These are phyloP conservation scores for Phenganax subtilis DNA, from an alignment of 92 coral and sea anemone genomes.

Conservation along the genomic window DNA sequence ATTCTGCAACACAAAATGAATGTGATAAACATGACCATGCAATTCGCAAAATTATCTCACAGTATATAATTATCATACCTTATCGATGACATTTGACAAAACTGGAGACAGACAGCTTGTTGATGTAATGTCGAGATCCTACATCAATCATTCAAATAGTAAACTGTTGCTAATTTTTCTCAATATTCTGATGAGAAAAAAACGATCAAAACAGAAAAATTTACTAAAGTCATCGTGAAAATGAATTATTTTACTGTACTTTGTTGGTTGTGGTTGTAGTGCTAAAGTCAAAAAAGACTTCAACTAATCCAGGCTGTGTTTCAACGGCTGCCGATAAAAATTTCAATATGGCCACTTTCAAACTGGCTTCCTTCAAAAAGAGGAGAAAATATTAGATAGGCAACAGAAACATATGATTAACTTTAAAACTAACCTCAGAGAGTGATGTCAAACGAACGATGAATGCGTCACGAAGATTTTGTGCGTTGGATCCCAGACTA, in stretches of 20 bases:
- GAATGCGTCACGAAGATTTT: slow-evolving; percentile 74
- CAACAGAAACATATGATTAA: too few species aligned
- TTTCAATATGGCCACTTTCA: slow-evolving; percentile 83
- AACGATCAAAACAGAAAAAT: background rate
- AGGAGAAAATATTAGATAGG: background rate
- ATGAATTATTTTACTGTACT: background rate
- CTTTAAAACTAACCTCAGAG: slow-evolving; percentile 58
- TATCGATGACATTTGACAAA: slow-evolving; percentile 61
- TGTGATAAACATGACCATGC: background rate
- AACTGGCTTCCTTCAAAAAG: slow-evolving; percentile 59
- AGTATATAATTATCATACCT: slow-evolving; percentile 47
- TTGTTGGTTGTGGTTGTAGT: slow-evolving; percentile 34
- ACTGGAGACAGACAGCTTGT: slow-evolving; percentile 88
- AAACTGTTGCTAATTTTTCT: too few species aligned
- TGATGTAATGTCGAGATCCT: slow-evolving; percentile 71
- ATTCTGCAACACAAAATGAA: slow-evolving; percentile 35
- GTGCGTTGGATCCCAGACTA: slow-evolving; percentile 86
- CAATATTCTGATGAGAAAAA: background rate
- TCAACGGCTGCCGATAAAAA: slow-evolving; percentile 93
- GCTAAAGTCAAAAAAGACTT: slow-evolving; percentile 73
- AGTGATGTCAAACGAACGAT: slow-evolving; percentile 65
- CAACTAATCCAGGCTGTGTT: slow-evolving; percentile 91
- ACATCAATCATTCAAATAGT: background rate
- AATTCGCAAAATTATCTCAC: background rate
- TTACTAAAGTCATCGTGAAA: background rate